phyloP scores from a whole-genome alignment of 2,888 invertebrate genomes.

The Plagiodera versicolora region DNA sequence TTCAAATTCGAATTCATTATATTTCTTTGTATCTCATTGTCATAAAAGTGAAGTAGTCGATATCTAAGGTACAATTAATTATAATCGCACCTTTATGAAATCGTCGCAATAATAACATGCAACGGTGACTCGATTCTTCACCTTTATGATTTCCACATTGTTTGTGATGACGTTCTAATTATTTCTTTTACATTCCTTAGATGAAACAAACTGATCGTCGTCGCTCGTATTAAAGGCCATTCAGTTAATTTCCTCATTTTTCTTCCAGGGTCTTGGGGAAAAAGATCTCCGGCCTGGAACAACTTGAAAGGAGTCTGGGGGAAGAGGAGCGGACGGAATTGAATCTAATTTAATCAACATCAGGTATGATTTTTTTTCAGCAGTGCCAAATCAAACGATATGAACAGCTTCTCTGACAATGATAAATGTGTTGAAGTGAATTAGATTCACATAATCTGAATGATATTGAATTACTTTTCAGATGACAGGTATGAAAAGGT shows the following conservation, averaged over 20 bases:
- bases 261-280: conserved; percentile 70
- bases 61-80: no score
- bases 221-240: background rate
- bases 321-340: conserved; percentile 59
- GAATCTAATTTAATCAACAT: conserved; percentile 28
- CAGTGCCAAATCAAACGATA: no score
- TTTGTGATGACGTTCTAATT: background rate
- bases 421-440: no score
- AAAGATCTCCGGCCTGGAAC: conserved; percentile 78
- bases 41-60: no score
- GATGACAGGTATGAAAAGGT: background rate
- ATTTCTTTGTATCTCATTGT: no score
- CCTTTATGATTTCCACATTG: background rate
- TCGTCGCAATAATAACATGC: background rate
- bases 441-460: no score
- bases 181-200: background rate
- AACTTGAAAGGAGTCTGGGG: conserved; percentile 81
- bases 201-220: background rate
- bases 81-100: no score
- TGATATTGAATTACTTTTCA: background rate
- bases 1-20: no score
- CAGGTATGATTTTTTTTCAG: no score
- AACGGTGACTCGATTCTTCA: no score
- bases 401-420: no score
- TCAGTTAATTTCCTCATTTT: conserved; percentile 4